Evolutionary conservation across 2,888 invertebrate species (phyloP).

Genomic region (Tipula unca): DNA sequence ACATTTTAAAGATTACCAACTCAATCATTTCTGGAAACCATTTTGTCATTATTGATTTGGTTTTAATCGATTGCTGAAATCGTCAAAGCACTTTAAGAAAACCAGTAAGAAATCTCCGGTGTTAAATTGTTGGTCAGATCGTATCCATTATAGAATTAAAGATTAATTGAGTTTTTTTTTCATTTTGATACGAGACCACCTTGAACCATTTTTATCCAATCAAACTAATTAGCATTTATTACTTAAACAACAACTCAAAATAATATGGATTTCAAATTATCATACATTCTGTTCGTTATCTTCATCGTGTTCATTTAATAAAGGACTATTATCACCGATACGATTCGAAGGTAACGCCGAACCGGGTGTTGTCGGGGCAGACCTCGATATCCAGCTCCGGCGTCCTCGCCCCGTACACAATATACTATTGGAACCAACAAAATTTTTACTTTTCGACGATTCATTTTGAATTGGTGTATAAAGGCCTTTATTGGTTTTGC

Average conservation of each 20-base stretch:
- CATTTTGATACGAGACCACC: background rate
- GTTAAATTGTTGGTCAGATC: no score
- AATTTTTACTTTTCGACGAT: conserved; percentile 32
- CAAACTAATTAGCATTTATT: background rate
- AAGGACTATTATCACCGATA: conserved; percentile 55
- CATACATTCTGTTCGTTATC: conserved; percentile 36
- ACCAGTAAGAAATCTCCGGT: no score
- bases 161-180: no score
- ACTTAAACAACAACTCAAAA: background rate
- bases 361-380: conserved; percentile 72
- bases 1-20: no score
- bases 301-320: conserved; percentile 50
- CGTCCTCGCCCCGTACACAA: conserved; percentile 40
- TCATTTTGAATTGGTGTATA: conserved; percentile 28
- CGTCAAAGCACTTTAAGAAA: no score
- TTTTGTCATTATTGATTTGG: no score
- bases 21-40: no score
- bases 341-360: conserved; percentile 53
- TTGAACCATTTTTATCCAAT: background rate
- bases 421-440: conserved; percentile 36
- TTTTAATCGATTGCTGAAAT: no score
- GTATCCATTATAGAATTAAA: no score
- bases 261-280: conserved; percentile 8
- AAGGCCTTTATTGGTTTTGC: conserved; percentile 25
- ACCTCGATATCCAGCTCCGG: conserved; percentile 59